Percentiles rank a stretch among this genome's conserved stretches.
phyloP scores from a whole-genome alignment of 2,888 invertebrate species.

The Heliconius ethilla region DNA sequence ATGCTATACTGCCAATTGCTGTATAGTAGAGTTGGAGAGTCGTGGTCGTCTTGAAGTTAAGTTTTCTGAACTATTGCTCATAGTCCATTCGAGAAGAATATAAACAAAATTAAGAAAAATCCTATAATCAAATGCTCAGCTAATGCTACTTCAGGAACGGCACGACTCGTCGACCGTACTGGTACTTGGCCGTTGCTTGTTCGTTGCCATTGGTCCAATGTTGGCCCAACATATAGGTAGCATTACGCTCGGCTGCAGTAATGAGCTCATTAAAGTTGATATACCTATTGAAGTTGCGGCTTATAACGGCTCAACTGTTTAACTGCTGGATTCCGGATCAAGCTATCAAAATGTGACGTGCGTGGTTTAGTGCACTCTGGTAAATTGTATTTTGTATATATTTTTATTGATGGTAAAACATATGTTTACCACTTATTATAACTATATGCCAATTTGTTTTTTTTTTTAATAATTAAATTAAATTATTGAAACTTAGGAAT shows the following conservation, averaged over 20 bases:
- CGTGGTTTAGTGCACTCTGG: constrained; percentile 34
- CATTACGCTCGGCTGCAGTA: constrained; percentile 51
- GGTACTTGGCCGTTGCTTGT: neutral
- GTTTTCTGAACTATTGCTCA: neutral
- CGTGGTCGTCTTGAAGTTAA: neutral
- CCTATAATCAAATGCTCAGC: neutral
- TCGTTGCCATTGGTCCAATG: neutral
- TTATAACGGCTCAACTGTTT: constrained; percentile 49
- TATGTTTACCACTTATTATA: no score
- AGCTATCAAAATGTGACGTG: constrained; percentile 43
- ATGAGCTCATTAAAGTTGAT: constrained; percentile 64
- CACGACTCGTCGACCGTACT: neutral
- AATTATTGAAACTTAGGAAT: no score
- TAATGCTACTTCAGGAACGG: neutral
- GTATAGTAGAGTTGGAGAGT: neutral
- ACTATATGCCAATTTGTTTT: neutral
- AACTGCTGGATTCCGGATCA: constrained; percentile 44
- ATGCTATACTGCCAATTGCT: neutral
- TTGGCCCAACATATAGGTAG: constrained; percentile 29
- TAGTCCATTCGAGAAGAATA: neutral
- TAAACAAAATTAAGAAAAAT: neutral
- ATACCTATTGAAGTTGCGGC: constrained; percentile 52
- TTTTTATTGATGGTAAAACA: constrained; percentile 6
- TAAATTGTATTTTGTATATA: constrained; percentile 29
- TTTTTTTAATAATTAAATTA: no score